Evolutionary conservation across 2,113 vertebrate genomes (phyloP).

Genomic region (Panthera uncia): DNA sequence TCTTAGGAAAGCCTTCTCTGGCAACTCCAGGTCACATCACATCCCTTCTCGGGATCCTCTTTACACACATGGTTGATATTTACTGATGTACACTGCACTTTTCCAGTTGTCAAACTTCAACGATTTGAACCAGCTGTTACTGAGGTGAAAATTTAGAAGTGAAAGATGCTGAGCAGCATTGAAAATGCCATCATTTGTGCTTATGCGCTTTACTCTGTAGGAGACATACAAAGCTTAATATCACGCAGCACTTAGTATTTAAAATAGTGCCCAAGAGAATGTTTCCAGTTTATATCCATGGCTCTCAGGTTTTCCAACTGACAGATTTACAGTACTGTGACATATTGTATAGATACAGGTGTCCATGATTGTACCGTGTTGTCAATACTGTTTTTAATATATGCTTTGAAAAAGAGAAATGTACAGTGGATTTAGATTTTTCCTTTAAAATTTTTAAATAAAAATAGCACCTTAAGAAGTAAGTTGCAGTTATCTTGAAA

Average conservation of each 20-base stretch:
- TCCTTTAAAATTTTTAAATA: not conserved
- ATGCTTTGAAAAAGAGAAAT: slow-evolving; percentile 13
- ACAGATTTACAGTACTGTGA: not conserved
- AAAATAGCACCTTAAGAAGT: not conserved
- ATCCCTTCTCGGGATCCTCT: not conserved
- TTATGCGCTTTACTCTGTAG: not conserved
- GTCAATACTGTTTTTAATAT: slow-evolving; percentile 6
- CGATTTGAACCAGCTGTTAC: not conserved
- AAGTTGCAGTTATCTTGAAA: not conserved
- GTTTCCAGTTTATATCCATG: not conserved
- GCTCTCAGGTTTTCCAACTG: not conserved
- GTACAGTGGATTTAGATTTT: not conserved
- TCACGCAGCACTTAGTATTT: not conserved
- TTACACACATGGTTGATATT: not conserved
- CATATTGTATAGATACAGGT: not conserved
- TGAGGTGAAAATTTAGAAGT: not conserved
- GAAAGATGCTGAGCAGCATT: not conserved
- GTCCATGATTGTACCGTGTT: not conserved
- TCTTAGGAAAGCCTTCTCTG: not conserved
- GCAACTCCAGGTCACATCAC: not conserved
- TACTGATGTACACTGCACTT: not conserved
- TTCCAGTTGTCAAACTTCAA: not conserved
- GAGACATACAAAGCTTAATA: not conserved
- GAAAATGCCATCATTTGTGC: not conserved
- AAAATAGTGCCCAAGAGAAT: not conserved